phyloP scores from a whole-genome alignment of 2,797 vertebrate genomes.

The Typhlichthys eigenmanni region DNA sequence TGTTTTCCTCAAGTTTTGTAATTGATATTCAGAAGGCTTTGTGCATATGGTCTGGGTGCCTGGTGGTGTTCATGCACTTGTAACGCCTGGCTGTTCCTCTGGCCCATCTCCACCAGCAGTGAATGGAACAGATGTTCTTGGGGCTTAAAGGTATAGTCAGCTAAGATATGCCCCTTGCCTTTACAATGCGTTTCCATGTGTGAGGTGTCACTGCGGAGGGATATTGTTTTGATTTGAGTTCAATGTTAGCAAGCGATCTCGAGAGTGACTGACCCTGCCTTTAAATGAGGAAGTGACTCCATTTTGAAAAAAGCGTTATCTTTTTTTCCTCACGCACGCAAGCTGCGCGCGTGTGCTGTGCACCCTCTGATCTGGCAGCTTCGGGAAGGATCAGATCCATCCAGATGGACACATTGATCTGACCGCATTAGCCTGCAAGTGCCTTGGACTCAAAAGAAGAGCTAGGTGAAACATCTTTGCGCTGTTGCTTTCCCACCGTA shows the following conservation, averaged over 20 bases:
- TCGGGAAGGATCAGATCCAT: slow-evolving; percentile 36
- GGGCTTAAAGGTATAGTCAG: slow-evolving; percentile 24
- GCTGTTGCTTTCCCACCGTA: neutral
- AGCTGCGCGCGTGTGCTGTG: neutral
- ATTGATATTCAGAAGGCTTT: slow-evolving; percentile 2
- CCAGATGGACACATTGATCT: slow-evolving; percentile 47
- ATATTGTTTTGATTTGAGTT: too few relatives aligned
- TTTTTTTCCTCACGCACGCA: neutral
- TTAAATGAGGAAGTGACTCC: too few relatives aligned
- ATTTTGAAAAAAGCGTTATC: slow-evolving; percentile 3
- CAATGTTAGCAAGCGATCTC: too few relatives aligned
- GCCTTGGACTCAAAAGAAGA: slow-evolving; percentile 11
- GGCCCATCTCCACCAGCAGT: slow-evolving; percentile 28
- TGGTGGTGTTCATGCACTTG: slow-evolving; percentile 26
- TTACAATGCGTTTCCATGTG: too few relatives aligned
- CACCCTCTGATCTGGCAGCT: slow-evolving; percentile 34
- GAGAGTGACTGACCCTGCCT: too few relatives aligned
- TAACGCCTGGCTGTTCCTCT: slow-evolving; percentile 35
- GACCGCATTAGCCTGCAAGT: slow-evolving; percentile 14
- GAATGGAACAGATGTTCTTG: slow-evolving; percentile 62
- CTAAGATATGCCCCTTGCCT: too few relatives aligned
- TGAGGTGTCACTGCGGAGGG: too few relatives aligned
- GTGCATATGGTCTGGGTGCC: slow-evolving; percentile 27
- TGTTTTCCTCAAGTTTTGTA: slow-evolving; percentile 12
- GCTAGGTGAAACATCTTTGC: neutral